Evolutionary conservation across 2,888 invertebrate genomes (phyloP), one percentile per base, ranked within the genome.

Genomic region (Tribolium freemani): DNA sequence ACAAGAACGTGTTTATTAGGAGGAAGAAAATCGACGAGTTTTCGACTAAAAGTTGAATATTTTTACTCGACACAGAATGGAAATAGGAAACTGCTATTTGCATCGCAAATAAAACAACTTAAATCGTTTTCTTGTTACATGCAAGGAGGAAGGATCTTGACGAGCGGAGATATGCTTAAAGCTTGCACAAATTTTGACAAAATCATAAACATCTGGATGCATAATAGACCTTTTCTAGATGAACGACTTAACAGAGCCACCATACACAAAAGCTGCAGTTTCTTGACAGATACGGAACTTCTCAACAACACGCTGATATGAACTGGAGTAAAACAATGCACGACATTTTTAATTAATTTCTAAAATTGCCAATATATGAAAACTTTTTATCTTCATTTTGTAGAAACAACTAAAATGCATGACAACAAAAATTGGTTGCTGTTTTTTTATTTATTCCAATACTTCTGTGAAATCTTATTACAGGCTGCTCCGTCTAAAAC

Each of bases 121-220:
- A 48, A 50, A 48, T 57, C 50, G 57, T 68, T 68, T 68, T 68
- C 68, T 68, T 68, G 68, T 68, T 58, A 38, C 21, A 50, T 50
- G 57, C 58, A 11, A 50, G 48, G n/a, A n/a, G n/a, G 38, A 16
- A 50, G 50, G 48, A 31, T 57, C 50, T 68, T 57, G 57, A 58
- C 58, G 57, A 50, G 57, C 50, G 20, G 30, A 56, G 54, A 54
- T 66, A 46, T 45, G 66, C 44, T 44, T 16, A n/a, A 54, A 53
- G 44, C 50, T 51, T 20, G 68, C 64, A 72, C 72, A 72, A 71
- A 72, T 75, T 68, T 72, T 71, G 71, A 70, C 72, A 72, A 75
- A 75, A 75, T 75, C 72, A 72, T 75, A 72, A 72, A 75, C 74
- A 72, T 75, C 72, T 69, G 70, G 61, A 75, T 72, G 61, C 63